Evolutionary conservation across 1,140 invertebrate genomes (phyloP), one percentile per base, ranked within the genome.

Genomic region (Medauroidea extradentata): DNA sequence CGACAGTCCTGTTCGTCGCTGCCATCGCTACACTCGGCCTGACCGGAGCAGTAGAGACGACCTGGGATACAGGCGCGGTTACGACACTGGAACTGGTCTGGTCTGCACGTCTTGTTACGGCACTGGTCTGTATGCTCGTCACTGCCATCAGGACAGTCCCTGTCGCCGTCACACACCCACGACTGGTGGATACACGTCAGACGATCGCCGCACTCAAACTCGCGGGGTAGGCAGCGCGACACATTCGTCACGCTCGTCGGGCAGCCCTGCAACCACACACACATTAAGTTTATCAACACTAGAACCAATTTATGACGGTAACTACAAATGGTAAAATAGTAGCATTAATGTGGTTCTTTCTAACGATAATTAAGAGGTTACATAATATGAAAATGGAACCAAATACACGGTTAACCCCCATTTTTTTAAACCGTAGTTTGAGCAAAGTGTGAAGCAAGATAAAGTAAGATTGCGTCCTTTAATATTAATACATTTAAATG

Each of bases 81-180:
- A 8, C 80, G 81, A 69, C 91, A 94, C 64, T 90, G 88, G 71
- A 92, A 93, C 72, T 93, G 88, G 74, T 92, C 87, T 0, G 83
- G 72, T 75, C 83, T 63, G 81, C 94, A 91, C 61, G 93, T 89
- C 61, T 88, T 74, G 76, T 92, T 85, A 59, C 82, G 77, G 71
- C 90, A 92, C 52, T 82, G 73, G 55, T 79, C 73, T 0, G 80
- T 72, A 0, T 79, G 79, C 71, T 95, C 93, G 67, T 95, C 92
- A 0, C 82, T 84, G 11, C 89, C 90, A 67, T 92, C 89, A 0
- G 87, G 83, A 69, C 92, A 94, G 70, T 94, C 92, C 7, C 79
- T 80, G 65, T 91, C 87, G 0, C 91, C 91, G 68, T 96, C 93
- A 71, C 93, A 96, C 0, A 92, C 77, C 89, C 90, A 94, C 18